A percentile compares a stretch with the other conserved stretches of the same genome.
phyloP scores from a whole-genome alignment of 1,140 invertebrate species.

The Drosophila punjabiensis region DNA sequence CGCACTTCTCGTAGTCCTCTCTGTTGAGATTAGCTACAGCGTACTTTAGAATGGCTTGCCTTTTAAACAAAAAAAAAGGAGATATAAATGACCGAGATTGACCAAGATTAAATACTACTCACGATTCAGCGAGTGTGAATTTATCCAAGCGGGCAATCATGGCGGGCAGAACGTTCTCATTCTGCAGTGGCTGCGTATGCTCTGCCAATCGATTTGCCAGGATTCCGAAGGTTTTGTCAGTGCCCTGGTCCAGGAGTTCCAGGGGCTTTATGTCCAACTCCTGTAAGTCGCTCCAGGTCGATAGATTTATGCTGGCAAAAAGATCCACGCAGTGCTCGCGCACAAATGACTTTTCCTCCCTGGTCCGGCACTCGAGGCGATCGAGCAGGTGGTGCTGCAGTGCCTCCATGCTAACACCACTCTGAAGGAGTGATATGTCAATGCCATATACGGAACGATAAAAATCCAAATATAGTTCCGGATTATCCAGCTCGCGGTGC shows the following conservation, averaged over 20 bases:
- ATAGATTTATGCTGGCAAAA: constrained; percentile 26
- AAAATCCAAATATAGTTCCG: constrained; percentile 29
- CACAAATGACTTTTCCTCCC: constrained; percentile 62
- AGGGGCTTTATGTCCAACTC: constrained; percentile 30
- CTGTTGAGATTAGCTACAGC: constrained; percentile 23
- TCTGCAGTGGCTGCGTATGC: constrained; percentile 12
- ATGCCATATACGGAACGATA: constrained; percentile 46
- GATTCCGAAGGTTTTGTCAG: constrained; percentile 24
- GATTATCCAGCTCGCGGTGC: neutral
- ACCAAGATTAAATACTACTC: neutral
- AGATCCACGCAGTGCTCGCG: constrained; percentile 45
- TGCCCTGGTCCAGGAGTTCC: constrained; percentile 58
- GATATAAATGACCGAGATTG: neutral
- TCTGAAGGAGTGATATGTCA: constrained; percentile 13
- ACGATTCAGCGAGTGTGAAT: constrained; percentile 21
- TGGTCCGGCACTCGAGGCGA: constrained; percentile 44
- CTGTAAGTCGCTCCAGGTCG: constrained; percentile 35
- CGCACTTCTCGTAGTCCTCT: constrained; percentile 27
- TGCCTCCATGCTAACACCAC: neutral
- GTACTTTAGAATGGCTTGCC: constrained; percentile 35
- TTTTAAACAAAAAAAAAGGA: constrained; percentile 7
- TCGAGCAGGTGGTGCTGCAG: constrained; percentile 51
- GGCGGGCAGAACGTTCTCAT: constrained; percentile 23
- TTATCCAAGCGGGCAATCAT: constrained; percentile 21
- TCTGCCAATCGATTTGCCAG: constrained; percentile 18